These are phyloP conservation scores for Blastomussa wellsi DNA, from an alignment of 92 coral and sea anemone species.

Conservation along the genomic window DNA sequence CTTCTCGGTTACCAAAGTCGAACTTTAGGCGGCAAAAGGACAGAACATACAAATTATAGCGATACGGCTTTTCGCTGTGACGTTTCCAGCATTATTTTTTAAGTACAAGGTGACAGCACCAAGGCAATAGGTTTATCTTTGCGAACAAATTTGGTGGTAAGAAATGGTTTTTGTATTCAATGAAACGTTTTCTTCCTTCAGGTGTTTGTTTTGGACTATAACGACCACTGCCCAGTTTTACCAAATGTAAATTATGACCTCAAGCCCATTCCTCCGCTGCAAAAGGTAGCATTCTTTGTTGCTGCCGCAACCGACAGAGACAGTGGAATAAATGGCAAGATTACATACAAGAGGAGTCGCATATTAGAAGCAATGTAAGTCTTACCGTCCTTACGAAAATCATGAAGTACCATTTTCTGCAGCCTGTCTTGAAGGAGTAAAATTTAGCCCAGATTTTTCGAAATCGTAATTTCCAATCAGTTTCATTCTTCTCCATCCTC, in stretches of 20 bases:
- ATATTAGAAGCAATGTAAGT: slow-evolving; percentile 68
- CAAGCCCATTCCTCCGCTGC: slow-evolving; percentile 89
- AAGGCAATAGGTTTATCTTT: too few relatives aligned
- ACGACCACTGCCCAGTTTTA: slow-evolving; percentile 92
- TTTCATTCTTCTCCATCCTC: too few relatives aligned
- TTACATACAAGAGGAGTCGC: slow-evolving; percentile 68
- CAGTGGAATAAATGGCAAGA: slow-evolving; percentile 73
- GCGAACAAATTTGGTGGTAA: not conserved
- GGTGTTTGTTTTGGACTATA: slow-evolving; percentile 83
- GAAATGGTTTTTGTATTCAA: not conserved
- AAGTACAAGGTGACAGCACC: too few relatives aligned
- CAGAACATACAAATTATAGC: not conserved
- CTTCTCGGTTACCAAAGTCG: too few relatives aligned
- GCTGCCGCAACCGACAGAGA: slow-evolving; percentile 88
- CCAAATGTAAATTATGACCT: slow-evolving; percentile 68
- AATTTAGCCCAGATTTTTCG: too few relatives aligned
- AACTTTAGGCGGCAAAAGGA: too few relatives aligned
- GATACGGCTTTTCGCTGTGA: too few relatives aligned
- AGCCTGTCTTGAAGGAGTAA: too few relatives aligned
- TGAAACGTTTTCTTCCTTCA: slow-evolving; percentile 24
- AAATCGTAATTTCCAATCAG: too few relatives aligned
- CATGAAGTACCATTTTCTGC: too few relatives aligned
- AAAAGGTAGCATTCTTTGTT: slow-evolving; percentile 75
- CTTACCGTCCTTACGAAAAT: not conserved
- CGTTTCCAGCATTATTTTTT: too few relatives aligned